Base-by-base conservation (phyloP, 2,888 invertebrate genomes). In the Panorpa germanica region DNA sequence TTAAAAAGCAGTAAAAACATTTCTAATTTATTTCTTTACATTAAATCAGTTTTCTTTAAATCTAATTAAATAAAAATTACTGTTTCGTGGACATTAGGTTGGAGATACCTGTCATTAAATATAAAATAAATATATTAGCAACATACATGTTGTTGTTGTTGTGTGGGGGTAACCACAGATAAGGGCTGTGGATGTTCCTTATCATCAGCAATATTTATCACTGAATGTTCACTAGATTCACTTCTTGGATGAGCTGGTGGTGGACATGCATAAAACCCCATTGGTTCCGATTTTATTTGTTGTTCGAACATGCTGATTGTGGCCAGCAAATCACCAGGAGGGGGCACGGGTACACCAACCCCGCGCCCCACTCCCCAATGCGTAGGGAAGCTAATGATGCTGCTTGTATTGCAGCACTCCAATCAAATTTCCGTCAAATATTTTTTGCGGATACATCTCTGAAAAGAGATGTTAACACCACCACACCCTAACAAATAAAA, bases 201-300 rank as follows among this genome's bases (percentile, higher is more conserved):
- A 41, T 59, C 60, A 33, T 41, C 43, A 35, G 43, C 41, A 38
- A 43, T 43, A 36, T 45, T 41, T 28, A 41, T 41, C 34, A 43
- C 38, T 52, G 51, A 43, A 55, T 61, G 41, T 46, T 54, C n/a
- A n/a, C 20, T 19, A n/a, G 7, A 19, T 19, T 19, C 7, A 19
- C 7, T 19, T 19, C n/a, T 8, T 42, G 41, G 32, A 38, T 41
- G 37, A 31, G 41, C 36, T 43, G 50, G 39, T 41, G 53, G 32
- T 39, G 41, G 42, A 47, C 51, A 40, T 35, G 57, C 48, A 44
- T 58, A 58, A 41, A 57, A 69, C 57, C 67, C 67, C 68, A 70
- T 67, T 40, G 70, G 70, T 52, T 70, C 70, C 43, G 70, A 65
- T 52, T 70, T 70, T 47, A 70, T 70, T 52, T 70, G 70, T 50